Percentiles rank a stretch among this genome's conserved stretches.
These are phyloP conservation scores for Synergus laeviventris DNA, from an alignment of 2,888 invertebrate species.

Conservation along the genomic window DNA sequence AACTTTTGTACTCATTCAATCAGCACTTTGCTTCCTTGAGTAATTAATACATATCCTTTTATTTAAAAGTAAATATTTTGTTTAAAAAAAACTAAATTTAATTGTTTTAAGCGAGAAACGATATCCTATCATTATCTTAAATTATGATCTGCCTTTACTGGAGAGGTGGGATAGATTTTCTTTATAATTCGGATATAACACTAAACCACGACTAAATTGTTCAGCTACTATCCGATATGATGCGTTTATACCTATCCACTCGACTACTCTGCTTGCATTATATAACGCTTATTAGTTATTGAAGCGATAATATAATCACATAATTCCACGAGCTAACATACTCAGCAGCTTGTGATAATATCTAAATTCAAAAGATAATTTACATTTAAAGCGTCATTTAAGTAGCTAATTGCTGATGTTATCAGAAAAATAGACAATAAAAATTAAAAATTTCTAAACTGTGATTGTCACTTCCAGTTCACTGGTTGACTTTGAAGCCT, in stretches of 20 bases:
- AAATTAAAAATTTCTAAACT: not conserved
- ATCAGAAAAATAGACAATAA: not conserved
- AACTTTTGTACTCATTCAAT: too few relatives aligned
- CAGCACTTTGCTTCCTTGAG: too few relatives aligned
- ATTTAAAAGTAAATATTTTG: too few relatives aligned
- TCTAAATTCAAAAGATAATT: not conserved
- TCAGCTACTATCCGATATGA: constrained; percentile 21
- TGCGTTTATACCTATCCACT: constrained; percentile 19
- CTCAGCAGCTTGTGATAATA: not conserved
- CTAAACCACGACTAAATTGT: constrained; percentile 19
- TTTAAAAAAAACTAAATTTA: too few relatives aligned
- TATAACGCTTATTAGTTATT: constrained; percentile 35
- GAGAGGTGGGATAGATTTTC: not conserved
- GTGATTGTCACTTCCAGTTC: too few relatives aligned
- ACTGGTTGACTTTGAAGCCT: not conserved
- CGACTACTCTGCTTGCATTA: constrained; percentile 9
- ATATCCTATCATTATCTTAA: not conserved
- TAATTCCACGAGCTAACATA: not conserved
- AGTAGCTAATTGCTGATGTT: not conserved
- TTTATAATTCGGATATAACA: not conserved
- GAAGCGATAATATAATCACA: constrained; percentile 23
- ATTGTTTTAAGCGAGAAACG: too few relatives aligned
- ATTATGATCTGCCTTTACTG: not conserved
- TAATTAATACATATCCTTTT: too few relatives aligned
- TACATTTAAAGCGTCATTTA: not conserved